Evolutionary conservation across 2,797 vertebrate genomes (phyloP).

Genomic region (Taenioides sp.): DNA sequence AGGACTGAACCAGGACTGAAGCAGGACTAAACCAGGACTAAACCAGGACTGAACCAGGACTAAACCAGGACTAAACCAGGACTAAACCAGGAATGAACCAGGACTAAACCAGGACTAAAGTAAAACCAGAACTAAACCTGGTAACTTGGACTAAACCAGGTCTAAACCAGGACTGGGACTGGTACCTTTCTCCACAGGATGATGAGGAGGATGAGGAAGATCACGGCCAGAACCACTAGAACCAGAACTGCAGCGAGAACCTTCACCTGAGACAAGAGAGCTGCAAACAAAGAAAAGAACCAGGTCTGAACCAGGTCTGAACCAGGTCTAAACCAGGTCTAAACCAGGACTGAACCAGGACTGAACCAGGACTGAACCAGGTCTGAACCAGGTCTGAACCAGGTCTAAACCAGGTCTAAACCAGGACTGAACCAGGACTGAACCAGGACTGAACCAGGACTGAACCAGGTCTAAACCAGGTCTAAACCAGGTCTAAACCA

Average conservation of each 20-base stretch:
- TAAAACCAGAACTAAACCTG: not conserved
- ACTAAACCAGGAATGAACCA: not conserved
- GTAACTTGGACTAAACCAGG: not conserved
- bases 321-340: not conserved
- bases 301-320: not conserved
- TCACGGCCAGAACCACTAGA: slow-evolving; percentile 79
- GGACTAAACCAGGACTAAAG: not conserved
- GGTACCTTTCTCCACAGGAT: slow-evolving; percentile 88
- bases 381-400: no score
- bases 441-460: no score
- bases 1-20: not conserved
- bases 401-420: no score
- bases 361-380: not conserved
- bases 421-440: not conserved
- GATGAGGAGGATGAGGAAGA: slow-evolving; percentile 87
- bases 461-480: not conserved
- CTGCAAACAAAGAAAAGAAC: slow-evolving; percentile 55
- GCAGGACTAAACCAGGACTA: not conserved
- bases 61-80: not conserved
- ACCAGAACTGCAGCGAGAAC: slow-evolving; percentile 84
- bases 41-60: not conserved
- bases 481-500: not conserved
- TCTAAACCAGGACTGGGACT: not conserved
- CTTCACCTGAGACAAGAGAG: slow-evolving; percentile 83
- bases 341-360: not conserved